A percentile compares a stretch with the other conserved stretches of the same genome.
Conservation (phyloP, 2,888 invertebrate species). For the Trissoscelio sp. region DNA sequence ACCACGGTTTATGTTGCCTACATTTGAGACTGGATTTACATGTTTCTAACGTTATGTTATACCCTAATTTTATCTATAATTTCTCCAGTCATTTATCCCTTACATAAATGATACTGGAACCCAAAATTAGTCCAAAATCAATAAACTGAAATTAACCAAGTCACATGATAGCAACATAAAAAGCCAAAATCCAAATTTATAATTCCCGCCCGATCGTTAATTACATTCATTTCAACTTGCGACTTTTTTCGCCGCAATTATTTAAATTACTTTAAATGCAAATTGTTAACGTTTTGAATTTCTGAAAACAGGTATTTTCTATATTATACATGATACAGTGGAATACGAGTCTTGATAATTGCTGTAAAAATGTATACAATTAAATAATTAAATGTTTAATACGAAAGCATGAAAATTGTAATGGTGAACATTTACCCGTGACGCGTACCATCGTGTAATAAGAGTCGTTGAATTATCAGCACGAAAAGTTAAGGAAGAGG, state of each 20-base stretch:
- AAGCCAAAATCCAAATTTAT: no score
- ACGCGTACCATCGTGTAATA: slow-evolving; percentile 45
- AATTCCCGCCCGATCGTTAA: no score
- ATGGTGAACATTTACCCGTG: slow-evolving; percentile 32
- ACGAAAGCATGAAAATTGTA: slow-evolving; percentile 36
- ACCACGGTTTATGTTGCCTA: slow-evolving; percentile 45
- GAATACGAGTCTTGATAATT: slow-evolving; percentile 1
- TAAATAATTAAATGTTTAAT: slow-evolving; percentile 39
- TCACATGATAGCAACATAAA: no score
- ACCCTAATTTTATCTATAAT: slow-evolving; percentile 41
- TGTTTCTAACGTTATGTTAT: slow-evolving; percentile 40
- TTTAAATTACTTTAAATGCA: slow-evolving; percentile 2
- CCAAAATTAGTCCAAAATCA: no score
- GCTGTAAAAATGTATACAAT: slow-evolving; percentile 4
- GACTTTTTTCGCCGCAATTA: background rate
- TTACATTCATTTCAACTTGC: background rate
- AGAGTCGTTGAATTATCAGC: slow-evolving; percentile 54
- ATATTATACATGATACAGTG: background rate
- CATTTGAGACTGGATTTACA: slow-evolving; percentile 53
- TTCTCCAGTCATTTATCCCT: slow-evolving; percentile 8
- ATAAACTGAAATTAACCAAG: no score
- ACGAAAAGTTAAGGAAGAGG: slow-evolving; percentile 58
- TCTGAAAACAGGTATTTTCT: background rate
- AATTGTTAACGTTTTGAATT: background rate
- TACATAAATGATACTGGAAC: background rate